These are phyloP conservation scores for Aphaenogaster ashmeadi DNA, from an alignment of 1,140 invertebrate species.

Conservation along the genomic window DNA sequence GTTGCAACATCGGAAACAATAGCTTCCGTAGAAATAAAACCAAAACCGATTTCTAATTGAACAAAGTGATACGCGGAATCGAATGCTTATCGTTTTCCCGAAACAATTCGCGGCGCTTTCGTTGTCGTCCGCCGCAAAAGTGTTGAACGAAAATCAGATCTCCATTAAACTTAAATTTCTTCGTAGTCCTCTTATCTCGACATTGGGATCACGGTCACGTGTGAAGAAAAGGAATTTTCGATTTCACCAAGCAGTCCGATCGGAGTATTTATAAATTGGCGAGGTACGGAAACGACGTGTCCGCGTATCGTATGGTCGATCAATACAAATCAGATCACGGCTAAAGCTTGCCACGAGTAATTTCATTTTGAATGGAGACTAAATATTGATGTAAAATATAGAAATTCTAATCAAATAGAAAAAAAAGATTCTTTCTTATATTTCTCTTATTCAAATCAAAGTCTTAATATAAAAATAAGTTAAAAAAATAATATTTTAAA, in stretches of 20 bases:
- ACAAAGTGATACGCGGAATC: slow-evolving; percentile 32
- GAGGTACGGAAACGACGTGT: neutral
- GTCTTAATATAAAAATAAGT: slow-evolving; percentile 4
- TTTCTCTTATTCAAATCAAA: neutral
- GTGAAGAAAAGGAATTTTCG: neutral
- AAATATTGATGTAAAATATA: slow-evolving; percentile 41
- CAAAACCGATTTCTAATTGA: slow-evolving; percentile 26
- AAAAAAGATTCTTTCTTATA: neutral
- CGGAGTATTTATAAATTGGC: slow-evolving; percentile 21
- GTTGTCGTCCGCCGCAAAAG: neutral
- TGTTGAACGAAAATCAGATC: slow-evolving; percentile 14
- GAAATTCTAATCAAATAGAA: neutral
- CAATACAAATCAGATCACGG: slow-evolving; percentile 50
- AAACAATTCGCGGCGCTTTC: slow-evolving; percentile 26
- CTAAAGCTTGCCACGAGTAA: neutral
- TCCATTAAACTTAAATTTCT: slow-evolving; percentile 34
- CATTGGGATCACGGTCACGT: slow-evolving; percentile 26
- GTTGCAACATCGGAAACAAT: slow-evolving; percentile 10
- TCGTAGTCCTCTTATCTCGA: neutral
- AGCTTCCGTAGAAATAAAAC: neutral
- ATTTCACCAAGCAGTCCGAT: neutral
- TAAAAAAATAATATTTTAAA: neutral
- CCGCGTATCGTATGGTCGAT: neutral
- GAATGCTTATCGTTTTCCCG: slow-evolving; percentile 35
- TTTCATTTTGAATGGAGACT: slow-evolving; percentile 36